Percentiles rank a stretch among this genome's conserved stretches.
Evolutionary conservation across 2,888 invertebrate genomes (phyloP).

Genomic region (Drosophila quinaria): DNA sequence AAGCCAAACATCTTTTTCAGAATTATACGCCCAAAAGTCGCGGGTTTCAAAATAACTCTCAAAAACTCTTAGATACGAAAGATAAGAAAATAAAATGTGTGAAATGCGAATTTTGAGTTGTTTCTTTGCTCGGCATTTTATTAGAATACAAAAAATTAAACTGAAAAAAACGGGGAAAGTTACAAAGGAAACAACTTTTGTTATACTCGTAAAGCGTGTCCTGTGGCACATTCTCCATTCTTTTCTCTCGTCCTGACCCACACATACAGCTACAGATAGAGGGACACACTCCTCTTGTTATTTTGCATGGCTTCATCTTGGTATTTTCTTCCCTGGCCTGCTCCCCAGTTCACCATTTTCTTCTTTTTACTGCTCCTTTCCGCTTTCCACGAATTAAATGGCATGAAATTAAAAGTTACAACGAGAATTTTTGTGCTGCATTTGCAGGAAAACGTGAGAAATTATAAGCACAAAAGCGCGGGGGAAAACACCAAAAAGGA

Average conservation of each 20-base stretch:
- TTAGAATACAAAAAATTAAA: slow-evolving; percentile 13
- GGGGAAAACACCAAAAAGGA: slow-evolving; percentile 36
- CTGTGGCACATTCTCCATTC: slow-evolving; percentile 70
- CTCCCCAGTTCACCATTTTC: slow-evolving; percentile 13
- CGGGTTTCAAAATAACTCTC: slow-evolving; percentile 12
- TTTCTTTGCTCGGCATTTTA: slow-evolving; percentile 28
- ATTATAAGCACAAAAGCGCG: slow-evolving; percentile 77
- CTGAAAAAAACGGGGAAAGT: slow-evolving; percentile 36
- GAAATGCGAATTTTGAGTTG: slow-evolving; percentile 27
- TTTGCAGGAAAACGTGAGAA: slow-evolving; percentile 81
- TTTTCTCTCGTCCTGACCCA: slow-evolving; percentile 38
- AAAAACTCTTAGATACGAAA: slow-evolving; percentile 11
- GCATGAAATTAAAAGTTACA: slow-evolving; percentile 83
- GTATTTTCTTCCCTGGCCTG: slow-evolving; percentile 44
- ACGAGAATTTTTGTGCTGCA: slow-evolving; percentile 81
- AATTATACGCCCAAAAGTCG: neutral
- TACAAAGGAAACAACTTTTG: slow-evolving; percentile 72
- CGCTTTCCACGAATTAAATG: slow-evolving; percentile 82
- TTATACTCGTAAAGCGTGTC: slow-evolving; percentile 71
- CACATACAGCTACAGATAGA: slow-evolving; percentile 6
- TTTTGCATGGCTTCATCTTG: slow-evolving; percentile 64
- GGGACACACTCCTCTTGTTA: slow-evolving; percentile 37
- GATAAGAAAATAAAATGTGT: slow-evolving; percentile 12
- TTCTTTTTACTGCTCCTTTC: slow-evolving; percentile 56
- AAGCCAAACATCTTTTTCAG: slow-evolving; percentile 2